phyloP scores from a whole-genome alignment of 2,888 invertebrate species.

The Maniola hyperantus region DNA sequence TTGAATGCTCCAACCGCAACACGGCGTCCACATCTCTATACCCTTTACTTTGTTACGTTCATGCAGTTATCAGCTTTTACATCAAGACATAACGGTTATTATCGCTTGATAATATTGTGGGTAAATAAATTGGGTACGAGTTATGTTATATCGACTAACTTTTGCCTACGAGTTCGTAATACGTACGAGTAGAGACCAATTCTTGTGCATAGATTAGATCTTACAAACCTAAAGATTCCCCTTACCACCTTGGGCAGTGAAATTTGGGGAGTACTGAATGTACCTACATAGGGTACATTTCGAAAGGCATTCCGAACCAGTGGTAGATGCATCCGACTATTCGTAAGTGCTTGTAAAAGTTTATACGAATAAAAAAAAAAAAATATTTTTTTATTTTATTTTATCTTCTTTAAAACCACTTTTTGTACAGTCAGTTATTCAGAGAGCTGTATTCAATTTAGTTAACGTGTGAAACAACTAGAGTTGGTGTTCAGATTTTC shows the following conservation, averaged over 20 bases:
- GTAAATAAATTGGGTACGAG: constrained; percentile 9
- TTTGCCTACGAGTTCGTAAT: neutral
- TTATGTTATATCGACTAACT: neutral
- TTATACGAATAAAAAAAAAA: too few species aligned
- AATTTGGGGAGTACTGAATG: neutral
- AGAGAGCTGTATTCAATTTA: too few species aligned
- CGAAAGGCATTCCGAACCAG: too few species aligned
- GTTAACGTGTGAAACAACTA: too few species aligned
- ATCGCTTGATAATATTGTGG: neutral
- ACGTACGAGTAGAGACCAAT: neutral
- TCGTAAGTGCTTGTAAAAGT: too few species aligned
- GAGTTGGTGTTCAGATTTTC: too few species aligned
- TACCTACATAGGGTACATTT: too few species aligned
- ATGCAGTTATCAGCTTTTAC: neutral
- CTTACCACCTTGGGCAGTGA: neutral
- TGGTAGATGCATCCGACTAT: too few species aligned
- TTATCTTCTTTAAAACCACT: too few species aligned
- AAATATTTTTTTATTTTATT: too few species aligned
- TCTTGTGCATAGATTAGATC: neutral
- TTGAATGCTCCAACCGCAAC: constrained; percentile 16
- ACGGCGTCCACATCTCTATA: neutral
- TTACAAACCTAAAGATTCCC: neutral
- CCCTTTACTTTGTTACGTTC: neutral
- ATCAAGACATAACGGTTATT: neutral
- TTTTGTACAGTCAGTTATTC: too few species aligned